Evolutionary conservation across 2,113 vertebrate genomes (phyloP).

Genomic region (Meriones unguiculatus): DNA sequence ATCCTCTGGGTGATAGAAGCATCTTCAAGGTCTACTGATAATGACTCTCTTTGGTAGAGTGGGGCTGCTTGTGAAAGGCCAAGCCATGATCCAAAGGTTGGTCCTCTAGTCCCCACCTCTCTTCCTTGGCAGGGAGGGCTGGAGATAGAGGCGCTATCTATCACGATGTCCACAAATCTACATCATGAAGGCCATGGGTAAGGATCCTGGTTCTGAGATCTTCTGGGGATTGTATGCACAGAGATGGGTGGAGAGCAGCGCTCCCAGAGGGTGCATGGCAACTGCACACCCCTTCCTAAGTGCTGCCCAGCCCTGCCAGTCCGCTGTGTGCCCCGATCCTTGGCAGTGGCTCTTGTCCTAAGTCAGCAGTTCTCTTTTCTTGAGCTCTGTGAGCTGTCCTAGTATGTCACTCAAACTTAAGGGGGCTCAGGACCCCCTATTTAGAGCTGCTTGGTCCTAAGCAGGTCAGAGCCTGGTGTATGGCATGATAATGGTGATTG

Average conservation of each 20-base stretch:
- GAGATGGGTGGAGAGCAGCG: too few relatives aligned
- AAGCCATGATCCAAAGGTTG: not conserved
- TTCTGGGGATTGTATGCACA: not conserved
- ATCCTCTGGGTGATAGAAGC: not conserved
- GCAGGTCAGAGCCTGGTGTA: not conserved
- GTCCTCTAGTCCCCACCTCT: not conserved
- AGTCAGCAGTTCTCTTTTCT: too few relatives aligned
- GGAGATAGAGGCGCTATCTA: not conserved
- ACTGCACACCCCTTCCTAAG: not conserved
- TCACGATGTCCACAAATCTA: too few relatives aligned
- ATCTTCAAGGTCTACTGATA: not conserved
- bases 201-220: not conserved
- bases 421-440: not conserved
- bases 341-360: too few relatives aligned
- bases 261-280: too few relatives aligned
- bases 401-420: not conserved
- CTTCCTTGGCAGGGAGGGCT: not conserved
- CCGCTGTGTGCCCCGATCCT: not conserved
- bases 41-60: not conserved
- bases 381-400: not conserved
- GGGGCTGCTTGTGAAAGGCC: not conserved
- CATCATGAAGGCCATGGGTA: not conserved
- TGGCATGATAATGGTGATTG: too few relatives aligned
- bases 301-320: not conserved
- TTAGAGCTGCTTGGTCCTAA: not conserved